Evolutionary conservation across 1,140 invertebrate genomes (phyloP).

Genomic region (Nomia melanderi): DNA sequence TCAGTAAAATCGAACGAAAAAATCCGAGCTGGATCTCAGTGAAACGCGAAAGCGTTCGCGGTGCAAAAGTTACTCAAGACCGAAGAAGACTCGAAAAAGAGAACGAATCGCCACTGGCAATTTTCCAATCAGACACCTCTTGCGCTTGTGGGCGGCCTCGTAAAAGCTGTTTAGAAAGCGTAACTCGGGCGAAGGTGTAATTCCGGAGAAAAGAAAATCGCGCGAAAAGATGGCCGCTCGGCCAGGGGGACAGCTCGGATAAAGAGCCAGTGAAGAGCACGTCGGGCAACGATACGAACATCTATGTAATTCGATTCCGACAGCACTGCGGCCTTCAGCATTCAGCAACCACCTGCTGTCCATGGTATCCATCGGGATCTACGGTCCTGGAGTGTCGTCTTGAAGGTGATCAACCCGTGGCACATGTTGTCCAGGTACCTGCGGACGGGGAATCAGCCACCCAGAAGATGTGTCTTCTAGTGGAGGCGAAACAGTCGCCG

Average conservation of each 20-base stretch:
- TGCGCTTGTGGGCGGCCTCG: not conserved
- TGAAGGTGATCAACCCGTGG: slow-evolving; percentile 63
- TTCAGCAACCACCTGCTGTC: slow-evolving; percentile 64
- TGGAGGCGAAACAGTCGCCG: slow-evolving; percentile 48
- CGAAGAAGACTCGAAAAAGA: not conserved
- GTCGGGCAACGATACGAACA: slow-evolving; percentile 33
- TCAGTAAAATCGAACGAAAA: not conserved
- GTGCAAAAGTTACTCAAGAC: not conserved
- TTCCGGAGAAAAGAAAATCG: not conserved
- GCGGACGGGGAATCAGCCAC: slow-evolving; percentile 33
- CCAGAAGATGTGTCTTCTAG: slow-evolving; percentile 51
- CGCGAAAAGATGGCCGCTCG: not conserved
- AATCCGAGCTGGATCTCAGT: not conserved
- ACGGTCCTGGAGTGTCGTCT: slow-evolving; percentile 63
- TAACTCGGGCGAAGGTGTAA: not conserved
- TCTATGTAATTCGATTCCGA: slow-evolving; percentile 71
- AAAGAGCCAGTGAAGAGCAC: not conserved
- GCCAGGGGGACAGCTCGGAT: not conserved
- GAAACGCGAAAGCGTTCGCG: not conserved
- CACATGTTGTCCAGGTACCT: slow-evolving; percentile 56
- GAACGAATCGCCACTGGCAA: not conserved
- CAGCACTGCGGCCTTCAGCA: slow-evolving; percentile 61
- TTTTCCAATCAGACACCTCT: slow-evolving; percentile 1
- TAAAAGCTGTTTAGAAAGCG: slow-evolving; percentile 26
- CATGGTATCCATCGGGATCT: slow-evolving; percentile 57